Base-by-base conservation (phyloP, 1,140 invertebrate genomes). In the Drosophila pandora region DNA sequence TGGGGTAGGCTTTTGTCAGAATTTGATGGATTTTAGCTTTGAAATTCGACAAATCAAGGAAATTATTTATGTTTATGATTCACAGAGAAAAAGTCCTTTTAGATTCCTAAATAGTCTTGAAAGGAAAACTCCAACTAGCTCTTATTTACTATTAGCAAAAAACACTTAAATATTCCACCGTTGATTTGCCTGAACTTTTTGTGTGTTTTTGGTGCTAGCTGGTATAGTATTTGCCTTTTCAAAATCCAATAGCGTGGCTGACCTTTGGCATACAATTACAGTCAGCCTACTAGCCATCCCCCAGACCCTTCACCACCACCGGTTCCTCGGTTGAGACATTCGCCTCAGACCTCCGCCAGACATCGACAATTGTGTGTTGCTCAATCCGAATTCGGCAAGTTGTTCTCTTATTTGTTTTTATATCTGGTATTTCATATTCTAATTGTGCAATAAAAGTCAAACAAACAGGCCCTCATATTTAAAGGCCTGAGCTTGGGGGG, bases 181-280 rank as follows among this genome's bases (percentile, higher is more conserved):
- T 47, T 17, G 17, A 30, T 37, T 47, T 47, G 17, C 34, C 5
- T 56, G 61, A 43, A 48, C 30, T 30, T 28, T 65, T 3, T 37
- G 8, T 54, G 45, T 67, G 22, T 10, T 30, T 48, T 39, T 3
- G 30, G 2, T 34, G 9, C 50, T 60, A 4, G 61, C 57, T 25
- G 54, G 9, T 10, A n/a, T 69, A 41, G 10, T 72, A 48, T 60
- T 67, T 69, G 47, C 21, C 43, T 56, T 60, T 60, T 53, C 17
- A 32, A 67, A 81, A 58, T 59, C 48, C 64, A 80, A 68, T 64
- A 82, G 62, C 77, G 61, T 58, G 81, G 69, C 50, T 78, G 74
- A 85, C 70, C 82, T 88, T 71, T 85, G 83, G 55, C 79, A 88
- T 88, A 82, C 65, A 88, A 78, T 76, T 88, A 88, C 62, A 63